A percentile compares a stretch with the other conserved stretches of the same genome.
These are phyloP conservation scores for Phataginus tricuspis DNA, from an alignment of 2,797 vertebrate genomes.

Conservation along the genomic window DNA sequence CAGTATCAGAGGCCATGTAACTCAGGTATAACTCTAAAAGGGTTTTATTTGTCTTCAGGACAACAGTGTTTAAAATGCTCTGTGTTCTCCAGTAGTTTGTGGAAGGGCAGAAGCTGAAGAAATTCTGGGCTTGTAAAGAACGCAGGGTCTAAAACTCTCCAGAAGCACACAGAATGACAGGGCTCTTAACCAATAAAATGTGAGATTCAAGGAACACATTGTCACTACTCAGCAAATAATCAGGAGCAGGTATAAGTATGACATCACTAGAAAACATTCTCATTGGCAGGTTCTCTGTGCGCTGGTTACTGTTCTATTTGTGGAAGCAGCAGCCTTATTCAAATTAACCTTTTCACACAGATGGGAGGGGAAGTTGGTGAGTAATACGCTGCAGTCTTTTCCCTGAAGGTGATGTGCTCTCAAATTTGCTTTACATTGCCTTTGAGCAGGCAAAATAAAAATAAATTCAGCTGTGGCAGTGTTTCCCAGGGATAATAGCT, in stretches of 20 bases:
- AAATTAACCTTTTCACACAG: slow-evolving; percentile 81
- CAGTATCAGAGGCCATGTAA: neutral
- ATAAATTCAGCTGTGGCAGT: slow-evolving; percentile 79
- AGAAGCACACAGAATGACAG: slow-evolving; percentile 71
- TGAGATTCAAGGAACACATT: slow-evolving; percentile 69
- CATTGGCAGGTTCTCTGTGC: slow-evolving; percentile 68
- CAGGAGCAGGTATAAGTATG: slow-evolving; percentile 81
- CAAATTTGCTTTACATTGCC: slow-evolving; percentile 74
- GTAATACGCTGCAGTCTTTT: slow-evolving; percentile 78
- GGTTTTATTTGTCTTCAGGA: slow-evolving; percentile 19
- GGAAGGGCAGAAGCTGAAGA: slow-evolving; percentile 49
- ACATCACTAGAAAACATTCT: slow-evolving; percentile 73
- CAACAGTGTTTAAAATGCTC: neutral
- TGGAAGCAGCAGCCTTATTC: slow-evolving; percentile 81
- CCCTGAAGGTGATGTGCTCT: slow-evolving; percentile 81
- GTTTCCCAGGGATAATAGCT: slow-evolving; percentile 71
- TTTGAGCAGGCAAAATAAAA: slow-evolving; percentile 80
- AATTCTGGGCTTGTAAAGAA: slow-evolving; percentile 52
- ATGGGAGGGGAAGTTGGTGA: slow-evolving; percentile 63
- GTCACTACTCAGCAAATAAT: slow-evolving; percentile 79
- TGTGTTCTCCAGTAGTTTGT: slow-evolving; percentile 49
- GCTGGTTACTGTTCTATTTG: slow-evolving; percentile 78
- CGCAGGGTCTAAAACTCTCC: slow-evolving; percentile 76
- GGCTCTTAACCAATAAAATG: slow-evolving; percentile 72
- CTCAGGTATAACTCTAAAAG: neutral